These are phyloP conservation scores for Pagrus major DNA, from an alignment of 2,113 vertebrate species.

Conservation along the genomic window DNA sequence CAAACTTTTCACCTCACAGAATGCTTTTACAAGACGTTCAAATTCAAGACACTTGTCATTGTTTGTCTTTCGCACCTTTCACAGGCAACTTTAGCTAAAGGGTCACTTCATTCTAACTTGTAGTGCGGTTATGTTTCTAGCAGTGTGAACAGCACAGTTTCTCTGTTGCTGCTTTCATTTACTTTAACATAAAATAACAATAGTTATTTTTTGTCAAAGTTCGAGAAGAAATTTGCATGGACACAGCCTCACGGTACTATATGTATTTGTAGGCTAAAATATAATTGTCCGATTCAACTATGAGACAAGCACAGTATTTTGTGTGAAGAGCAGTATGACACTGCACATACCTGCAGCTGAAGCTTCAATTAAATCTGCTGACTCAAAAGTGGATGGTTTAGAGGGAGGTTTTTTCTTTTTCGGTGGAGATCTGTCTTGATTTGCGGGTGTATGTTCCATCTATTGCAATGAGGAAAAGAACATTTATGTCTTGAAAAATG, in stretches of 20 bases:
- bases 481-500: neutral
- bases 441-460: constrained; percentile 47
- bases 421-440: constrained; percentile 59
- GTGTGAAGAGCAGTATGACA: neutral
- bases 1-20: neutral
- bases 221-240: neutral
- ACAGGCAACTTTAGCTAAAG: too few species aligned
- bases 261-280: neutral
- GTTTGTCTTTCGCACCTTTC: neutral
- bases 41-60: neutral
- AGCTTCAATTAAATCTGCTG: constrained; percentile 58
- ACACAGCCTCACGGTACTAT: neutral
- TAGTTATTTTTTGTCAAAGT: too few species aligned
- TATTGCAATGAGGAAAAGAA: constrained; percentile 38
- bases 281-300: neutral
- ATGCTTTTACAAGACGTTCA: neutral
- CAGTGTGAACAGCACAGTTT: neutral
- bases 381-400: constrained; percentile 33
- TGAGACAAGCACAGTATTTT: neutral
- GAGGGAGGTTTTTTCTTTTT: constrained; percentile 62
- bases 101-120: neutral
- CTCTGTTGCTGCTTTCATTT: neutral
- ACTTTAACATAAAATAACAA: neutral
- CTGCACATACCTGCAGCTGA: constrained; percentile 67
- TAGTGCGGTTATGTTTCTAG: neutral